Conservation (phyloP, 2,113 vertebrate genomes). For the Cyrtonyx montezumae region DNA sequence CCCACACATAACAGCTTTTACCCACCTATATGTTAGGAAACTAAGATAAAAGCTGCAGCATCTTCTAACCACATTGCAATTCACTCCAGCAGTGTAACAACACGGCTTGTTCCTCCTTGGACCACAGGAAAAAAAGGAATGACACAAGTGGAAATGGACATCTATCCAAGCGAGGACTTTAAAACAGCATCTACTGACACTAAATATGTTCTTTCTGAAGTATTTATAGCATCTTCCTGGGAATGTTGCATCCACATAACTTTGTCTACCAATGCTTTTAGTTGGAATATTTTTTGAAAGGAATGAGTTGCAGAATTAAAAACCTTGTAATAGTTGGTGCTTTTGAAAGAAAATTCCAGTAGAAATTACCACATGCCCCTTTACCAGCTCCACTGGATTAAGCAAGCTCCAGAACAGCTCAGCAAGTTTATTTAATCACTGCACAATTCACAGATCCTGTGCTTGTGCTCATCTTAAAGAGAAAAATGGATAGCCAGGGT, state of each 20-base stretch:
- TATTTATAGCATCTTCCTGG: background rate
- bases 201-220: background rate
- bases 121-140: background rate
- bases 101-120: background rate
- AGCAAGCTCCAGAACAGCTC: background rate
- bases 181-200: background rate
- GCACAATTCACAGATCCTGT: background rate
- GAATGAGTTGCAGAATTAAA: background rate
- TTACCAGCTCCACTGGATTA: background rate
- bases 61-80: background rate
- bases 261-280: background rate
- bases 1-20: background rate
- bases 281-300: background rate
- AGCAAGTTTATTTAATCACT: background rate
- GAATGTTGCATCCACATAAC: background rate
- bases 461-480: background rate
- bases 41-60: background rate
- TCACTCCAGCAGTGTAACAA: fast-evolving
- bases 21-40: background rate
- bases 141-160: background rate
- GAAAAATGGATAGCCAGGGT: background rate
- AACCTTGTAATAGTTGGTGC: background rate
- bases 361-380: background rate
- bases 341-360: background rate
- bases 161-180: background rate